A percentile compares a stretch with the other conserved stretches of the same genome.
Evolutionary conservation across 2,113 vertebrate genomes (phyloP).

Genomic region (Pelobates fuscus): DNA sequence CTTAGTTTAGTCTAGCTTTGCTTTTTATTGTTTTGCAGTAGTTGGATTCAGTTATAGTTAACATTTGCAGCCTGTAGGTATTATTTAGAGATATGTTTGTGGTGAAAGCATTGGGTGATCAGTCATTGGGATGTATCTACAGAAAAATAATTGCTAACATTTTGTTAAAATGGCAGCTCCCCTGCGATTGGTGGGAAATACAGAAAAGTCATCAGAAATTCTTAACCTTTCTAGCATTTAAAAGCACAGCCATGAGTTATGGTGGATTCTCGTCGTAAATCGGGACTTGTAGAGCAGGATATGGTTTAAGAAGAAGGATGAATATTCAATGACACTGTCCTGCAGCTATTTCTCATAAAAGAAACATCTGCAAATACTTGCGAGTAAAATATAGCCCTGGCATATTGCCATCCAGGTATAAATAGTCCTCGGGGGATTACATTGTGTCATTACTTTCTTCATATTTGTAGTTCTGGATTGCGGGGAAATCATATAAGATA

Average conservation of each 20-base stretch:
- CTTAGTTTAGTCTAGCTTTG: no score
- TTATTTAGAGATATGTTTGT: slow-evolving; percentile 10
- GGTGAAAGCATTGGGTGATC: background rate
- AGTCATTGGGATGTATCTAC: slow-evolving; percentile 4
- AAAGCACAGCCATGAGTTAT: slow-evolving; percentile 6
- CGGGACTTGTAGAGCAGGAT: slow-evolving; percentile 13
- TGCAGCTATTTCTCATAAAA: slow-evolving; percentile 43
- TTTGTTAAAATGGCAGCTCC: slow-evolving; percentile 37
- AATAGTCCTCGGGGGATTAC: slow-evolving; percentile 25
- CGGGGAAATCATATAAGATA: background rate
- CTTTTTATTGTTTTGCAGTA: background rate
- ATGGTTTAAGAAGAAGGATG: slow-evolving; percentile 18
- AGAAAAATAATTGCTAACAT: slow-evolving; percentile 11
- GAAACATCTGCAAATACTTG: slow-evolving; percentile 38
- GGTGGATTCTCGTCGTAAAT: slow-evolving; percentile 9
- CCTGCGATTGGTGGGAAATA: background rate
- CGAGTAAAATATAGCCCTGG: slow-evolving; percentile 34
- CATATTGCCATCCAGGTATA: slow-evolving; percentile 13
- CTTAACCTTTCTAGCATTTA: background rate
- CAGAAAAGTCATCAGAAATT: background rate
- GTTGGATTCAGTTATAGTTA: background rate
- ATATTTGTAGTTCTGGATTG: slow-evolving; percentile 7
- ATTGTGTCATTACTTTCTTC: slow-evolving; percentile 26
- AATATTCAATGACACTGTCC: slow-evolving; percentile 45
- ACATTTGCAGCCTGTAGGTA: background rate